Conservation (phyloP, 2,888 invertebrate species). For the Metacarcinus magister region DNA sequence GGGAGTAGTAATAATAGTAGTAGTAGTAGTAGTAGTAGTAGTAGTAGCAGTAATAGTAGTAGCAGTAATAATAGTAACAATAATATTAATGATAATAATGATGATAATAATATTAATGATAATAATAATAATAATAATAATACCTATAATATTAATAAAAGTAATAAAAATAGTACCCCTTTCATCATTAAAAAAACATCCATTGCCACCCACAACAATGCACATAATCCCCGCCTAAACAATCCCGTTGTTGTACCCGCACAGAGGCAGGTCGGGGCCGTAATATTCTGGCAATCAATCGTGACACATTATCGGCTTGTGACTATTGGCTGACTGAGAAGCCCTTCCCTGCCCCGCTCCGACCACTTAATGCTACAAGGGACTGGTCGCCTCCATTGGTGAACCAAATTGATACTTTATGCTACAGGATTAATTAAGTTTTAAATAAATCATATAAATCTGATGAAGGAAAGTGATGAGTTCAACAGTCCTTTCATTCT, state of each 20-base stretch:
- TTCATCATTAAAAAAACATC: too few relatives aligned
- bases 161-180: background rate
- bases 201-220: background rate
- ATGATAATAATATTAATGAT: slow-evolving; percentile 5
- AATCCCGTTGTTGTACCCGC: background rate
- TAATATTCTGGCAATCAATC: background rate
- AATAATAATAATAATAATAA: background rate
- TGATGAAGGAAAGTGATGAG: too few relatives aligned
- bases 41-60: background rate
- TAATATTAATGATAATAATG: background rate
- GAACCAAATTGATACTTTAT: too few relatives aligned
- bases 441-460: too few relatives aligned
- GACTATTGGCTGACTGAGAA: background rate
- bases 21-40: background rate
- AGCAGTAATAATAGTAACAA: background rate
- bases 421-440: too few relatives aligned
- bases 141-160: background rate
- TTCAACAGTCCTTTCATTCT: too few relatives aligned
- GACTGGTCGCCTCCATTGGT: too few relatives aligned
- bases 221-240: background rate
- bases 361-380: too few relatives aligned
- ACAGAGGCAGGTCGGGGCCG: background rate
- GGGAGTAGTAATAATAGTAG: background rate
- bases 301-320: background rate
- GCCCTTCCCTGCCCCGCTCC: too few relatives aligned